Evolutionary conservation across 2,888 invertebrate species (phyloP), one percentile per base, ranked within the genome.

Genomic region (Xanthia icteritia): DNA sequence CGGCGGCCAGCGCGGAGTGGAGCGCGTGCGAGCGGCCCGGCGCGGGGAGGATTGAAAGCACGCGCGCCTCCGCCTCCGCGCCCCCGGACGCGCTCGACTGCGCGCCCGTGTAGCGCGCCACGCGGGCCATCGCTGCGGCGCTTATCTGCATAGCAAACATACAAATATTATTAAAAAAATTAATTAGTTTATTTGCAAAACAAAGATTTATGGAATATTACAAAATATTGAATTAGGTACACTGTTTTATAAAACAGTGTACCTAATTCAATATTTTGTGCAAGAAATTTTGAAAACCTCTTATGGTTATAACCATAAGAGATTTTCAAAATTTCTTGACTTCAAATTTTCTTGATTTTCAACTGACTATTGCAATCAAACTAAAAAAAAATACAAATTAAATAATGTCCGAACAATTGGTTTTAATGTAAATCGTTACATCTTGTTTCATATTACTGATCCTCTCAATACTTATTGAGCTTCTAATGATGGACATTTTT

Each of bases 81-180:
- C 75, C 69, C 1, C 6, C 56, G 2, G 5, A 17, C 42, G 73
- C 5, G 13, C 31, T 5, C 15, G 70, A 88, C 70, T 82, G 89
- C 73, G 93, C 91, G 79, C 96, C 96, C 45, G 95, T 94, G 91
- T 94, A 95, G 15, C 95, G 93, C 5, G 96, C 96, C 83, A 96
- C 96, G 58, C 96, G 94, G 0, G 94, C 95, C 95, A 95, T 94
- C 8, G 96, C 96, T 27, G 93, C 93, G 0, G 93, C 93, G 73
- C 86, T 94, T 42, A 94, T 82, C 95, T 96, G 27, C 15, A 5
- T 0, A 61, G n/a, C n/a, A 48, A 17, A 23, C 39, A n/a, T 5
- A 17, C 5, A 15, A 36, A 61, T 42, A 20, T 31, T 6, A 48
- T 31, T 31, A 60, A 8, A 17, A 27, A 58, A n/a, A 5, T 1